A percentile compares a stretch with the other conserved stretches of the same genome.
These are phyloP conservation scores for Drosophila bunnanda DNA, from an alignment of 2,888 invertebrate species.

Conservation along the genomic window DNA sequence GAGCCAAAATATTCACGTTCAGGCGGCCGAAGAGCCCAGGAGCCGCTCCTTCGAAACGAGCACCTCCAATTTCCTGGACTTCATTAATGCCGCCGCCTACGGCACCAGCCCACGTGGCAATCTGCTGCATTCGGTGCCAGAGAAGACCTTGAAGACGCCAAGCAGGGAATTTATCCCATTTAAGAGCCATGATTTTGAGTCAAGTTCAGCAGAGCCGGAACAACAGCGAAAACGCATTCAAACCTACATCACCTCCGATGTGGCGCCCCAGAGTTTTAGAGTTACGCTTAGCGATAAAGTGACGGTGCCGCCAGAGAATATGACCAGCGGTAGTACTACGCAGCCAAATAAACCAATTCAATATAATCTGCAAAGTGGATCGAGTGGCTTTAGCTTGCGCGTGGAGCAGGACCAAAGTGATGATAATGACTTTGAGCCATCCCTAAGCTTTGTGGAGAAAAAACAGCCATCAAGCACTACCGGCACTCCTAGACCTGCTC, in stretches of 20 bases:
- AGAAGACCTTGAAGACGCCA: slow-evolving; percentile 48
- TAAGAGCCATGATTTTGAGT: slow-evolving; percentile 8
- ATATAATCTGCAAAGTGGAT: slow-evolving; percentile 79
- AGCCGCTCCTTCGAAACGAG: slow-evolving; percentile 58
- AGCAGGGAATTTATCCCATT: slow-evolving; percentile 14
- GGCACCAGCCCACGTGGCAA: slow-evolving; percentile 65
- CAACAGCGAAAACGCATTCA: slow-evolving; percentile 76
- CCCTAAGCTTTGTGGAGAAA: slow-evolving; percentile 8
- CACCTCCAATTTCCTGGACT: slow-evolving; percentile 64
- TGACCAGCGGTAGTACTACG: slow-evolving; percentile 47
- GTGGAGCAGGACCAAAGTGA: slow-evolving; percentile 45
- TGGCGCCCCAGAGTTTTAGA: slow-evolving; percentile 85
- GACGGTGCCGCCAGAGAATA: slow-evolving; percentile 49
- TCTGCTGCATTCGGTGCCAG: slow-evolving; percentile 54
- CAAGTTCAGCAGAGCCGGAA: slow-evolving; percentile 23
- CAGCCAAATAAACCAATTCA: slow-evolving; percentile 72
- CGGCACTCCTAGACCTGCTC: slow-evolving; percentile 25
- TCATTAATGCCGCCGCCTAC: slow-evolving; percentile 69
- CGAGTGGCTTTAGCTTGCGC: slow-evolving; percentile 77
- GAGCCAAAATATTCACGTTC: slow-evolving; percentile 76
- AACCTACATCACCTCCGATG: slow-evolving; percentile 83
- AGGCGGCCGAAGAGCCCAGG: slow-evolving; percentile 64
- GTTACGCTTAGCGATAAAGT: slow-evolving; percentile 72
- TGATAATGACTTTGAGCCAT: neutral
- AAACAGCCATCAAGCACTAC: slow-evolving; percentile 17